Base-by-base conservation (phyloP, 2,113 vertebrate species). In the Sylvietta virens region DNA sequence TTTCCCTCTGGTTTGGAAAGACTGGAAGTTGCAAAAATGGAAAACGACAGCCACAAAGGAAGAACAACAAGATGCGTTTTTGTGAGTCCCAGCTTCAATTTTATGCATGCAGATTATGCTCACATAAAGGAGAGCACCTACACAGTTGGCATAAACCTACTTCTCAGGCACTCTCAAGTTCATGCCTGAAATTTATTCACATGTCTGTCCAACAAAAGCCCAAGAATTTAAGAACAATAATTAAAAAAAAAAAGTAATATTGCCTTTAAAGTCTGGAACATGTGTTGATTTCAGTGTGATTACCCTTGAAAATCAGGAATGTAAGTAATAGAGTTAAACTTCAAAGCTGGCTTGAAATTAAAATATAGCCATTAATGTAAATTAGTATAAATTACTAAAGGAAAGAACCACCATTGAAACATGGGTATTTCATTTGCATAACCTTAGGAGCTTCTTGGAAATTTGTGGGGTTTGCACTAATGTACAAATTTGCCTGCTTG, bases 221-320 rank as follows among this genome's bases (percentile, higher is more conserved):
- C 64, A 88, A 86, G 40, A 89, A 81, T 71, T 90, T 67, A 62
- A 64, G 56, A 92, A 96, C 35, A 83, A 16, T 42, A 39, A 72
- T 77, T 44, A 0, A 6, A 50, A 61, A 40, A 60, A 40, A 51
- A 69, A 50, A 16, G 69, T 71, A 88, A 62, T 18, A 44, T 80
- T 96, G 91, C 91, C 89, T 96, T 93, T 97, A 84, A 94, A 94
- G 95, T 93, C 83, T 95, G 92, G 94, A 83, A 94, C n/a, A 76
- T 26, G 51, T 47, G 53, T 56, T 88, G 69, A 73, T 71, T 92
- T 90, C 51, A 78, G 65, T 60, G 54, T 64, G 56, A 92, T 57
- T 44, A 56, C 31, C 28, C 42, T 88, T 78, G 47, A 91, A 88
- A 86, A 94, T 66, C 22, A 88, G 53, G 24, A 39, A 66, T 9